Evolutionary conservation across 2,113 vertebrate species (phyloP).

Genomic region (Cyprinodon variegatus): DNA sequence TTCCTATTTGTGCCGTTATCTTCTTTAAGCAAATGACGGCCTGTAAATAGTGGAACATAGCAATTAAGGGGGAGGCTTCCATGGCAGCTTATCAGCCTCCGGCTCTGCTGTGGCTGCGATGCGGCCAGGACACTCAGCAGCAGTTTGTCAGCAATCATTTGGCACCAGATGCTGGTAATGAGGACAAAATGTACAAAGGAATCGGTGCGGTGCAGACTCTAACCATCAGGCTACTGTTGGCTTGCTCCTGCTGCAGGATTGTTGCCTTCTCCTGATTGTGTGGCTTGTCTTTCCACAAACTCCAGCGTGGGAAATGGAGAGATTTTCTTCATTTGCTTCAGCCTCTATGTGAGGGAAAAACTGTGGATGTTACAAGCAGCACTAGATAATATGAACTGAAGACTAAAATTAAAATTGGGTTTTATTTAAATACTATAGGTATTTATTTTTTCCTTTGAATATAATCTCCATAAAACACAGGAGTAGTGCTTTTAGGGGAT

Average conservation of each 20-base stretch:
- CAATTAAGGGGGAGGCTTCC: constrained; percentile 65
- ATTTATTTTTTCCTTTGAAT: neutral
- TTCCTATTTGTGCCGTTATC: constrained; percentile 27
- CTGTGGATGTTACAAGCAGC: neutral
- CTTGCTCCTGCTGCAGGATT: constrained; percentile 31
- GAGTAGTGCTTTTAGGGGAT: neutral
- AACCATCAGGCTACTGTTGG: constrained; percentile 56
- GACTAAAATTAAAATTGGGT: neutral
- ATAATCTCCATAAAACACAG: constrained; percentile 18
- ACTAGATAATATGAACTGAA: neutral
- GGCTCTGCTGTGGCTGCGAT: constrained; percentile 16
- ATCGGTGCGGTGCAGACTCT: constrained; percentile 32
- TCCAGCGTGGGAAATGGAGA: constrained; percentile 9
- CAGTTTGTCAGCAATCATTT: constrained; percentile 68
- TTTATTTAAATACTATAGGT: neutral
- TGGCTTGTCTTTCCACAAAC: constrained; percentile 5
- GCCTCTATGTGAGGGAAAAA: neutral
- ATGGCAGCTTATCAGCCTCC: constrained; percentile 65
- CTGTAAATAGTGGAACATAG: constrained; percentile 43
- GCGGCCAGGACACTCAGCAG: constrained; percentile 31
- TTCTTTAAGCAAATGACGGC: constrained; percentile 50
- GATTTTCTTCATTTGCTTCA: constrained; percentile 8
- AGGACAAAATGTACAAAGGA: constrained; percentile 65
- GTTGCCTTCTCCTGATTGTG: constrained; percentile 10
- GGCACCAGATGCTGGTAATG: constrained; percentile 62